Evolutionary conservation across 2,797 vertebrate genomes (phyloP), one percentile per base, ranked within the genome.

Genomic region (Acrocephalus scirpaceus): DNA sequence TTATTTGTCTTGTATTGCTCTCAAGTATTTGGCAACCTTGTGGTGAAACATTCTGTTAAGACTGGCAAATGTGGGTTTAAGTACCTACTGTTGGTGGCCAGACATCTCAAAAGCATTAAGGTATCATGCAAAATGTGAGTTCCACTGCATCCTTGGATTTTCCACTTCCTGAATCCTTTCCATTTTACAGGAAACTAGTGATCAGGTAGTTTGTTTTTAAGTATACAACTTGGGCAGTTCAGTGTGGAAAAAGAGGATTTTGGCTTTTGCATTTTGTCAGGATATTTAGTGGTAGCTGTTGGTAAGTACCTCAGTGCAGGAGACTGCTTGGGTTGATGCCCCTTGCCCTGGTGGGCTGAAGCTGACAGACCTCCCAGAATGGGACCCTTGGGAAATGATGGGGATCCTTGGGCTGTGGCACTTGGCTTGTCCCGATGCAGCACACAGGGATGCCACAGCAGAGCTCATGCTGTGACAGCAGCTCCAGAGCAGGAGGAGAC

Each of bases 381-480:
- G 0, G 50, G 38, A 38, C 38, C 38, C 38, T 38, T 38, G 38
- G 38, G 38, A 12, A 0, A 1, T n/a, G 38, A 13, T 1, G 5
- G 64, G 66, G 45, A 67, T 78, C 25, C 42, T 48, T 21, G 1
- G 15, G 29, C 48, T 17, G 3, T 1, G 7, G 51, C 7, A 2
- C 13, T 9, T 23, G 73, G n/a, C 69, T 57, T 9, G 25, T 18
- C n/a, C 58, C 4, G 1, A 2, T 11, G n/a, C 60, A 44, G 56
- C 0, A 0, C 0, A 1, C 16, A 15, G 57, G 29, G 74, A 62
- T 50, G 57, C 11, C 29, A 32, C 1, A 9, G 29, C 6, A 9
- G 44, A 51, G 70, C 67, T 78, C 25, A 26, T 1, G 13, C 34
- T 50, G 26, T 4, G 27, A 15, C 32, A 50, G 64, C 36, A 61